Conservation (phyloP, 2,113 vertebrate species). For the Gymnogyps californianus region DNA sequence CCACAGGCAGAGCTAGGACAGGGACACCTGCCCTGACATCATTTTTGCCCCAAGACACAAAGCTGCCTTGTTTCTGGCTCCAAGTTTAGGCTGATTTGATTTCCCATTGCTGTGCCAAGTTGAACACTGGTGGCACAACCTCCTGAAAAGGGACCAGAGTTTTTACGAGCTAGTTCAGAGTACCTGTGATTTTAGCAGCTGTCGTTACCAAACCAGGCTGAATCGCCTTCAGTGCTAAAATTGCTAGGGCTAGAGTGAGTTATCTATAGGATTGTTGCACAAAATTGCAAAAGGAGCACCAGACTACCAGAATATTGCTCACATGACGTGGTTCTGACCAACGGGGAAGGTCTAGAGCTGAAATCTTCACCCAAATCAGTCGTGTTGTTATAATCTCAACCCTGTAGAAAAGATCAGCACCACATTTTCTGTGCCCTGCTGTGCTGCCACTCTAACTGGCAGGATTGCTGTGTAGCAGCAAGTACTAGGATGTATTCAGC, state of each 20-base stretch:
- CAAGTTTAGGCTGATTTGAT: not conserved
- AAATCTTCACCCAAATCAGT: not conserved
- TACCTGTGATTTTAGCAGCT: not conserved
- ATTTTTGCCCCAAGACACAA: not conserved
- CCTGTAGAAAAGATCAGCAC: not conserved
- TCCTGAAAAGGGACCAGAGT: not conserved
- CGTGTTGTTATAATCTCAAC: not conserved
- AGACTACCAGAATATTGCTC: not conserved
- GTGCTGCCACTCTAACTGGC: not conserved
- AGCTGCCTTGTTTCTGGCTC: accelerated
- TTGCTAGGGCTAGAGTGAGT: not conserved
- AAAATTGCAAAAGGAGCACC: not conserved
- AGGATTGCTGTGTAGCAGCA: not conserved
- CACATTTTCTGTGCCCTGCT: not conserved
- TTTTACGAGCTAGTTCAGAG: not conserved
- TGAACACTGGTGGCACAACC: accelerated
- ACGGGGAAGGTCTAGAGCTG: not conserved
- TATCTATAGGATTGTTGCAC: not conserved
- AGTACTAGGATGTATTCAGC: not conserved
- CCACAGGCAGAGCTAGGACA: not conserved
- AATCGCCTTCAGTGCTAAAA: not conserved
- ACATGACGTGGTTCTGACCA: not conserved
- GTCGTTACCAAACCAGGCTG: not conserved
- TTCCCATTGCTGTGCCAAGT: not conserved
- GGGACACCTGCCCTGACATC: not conserved